Evolutionary conservation across 2,797 vertebrate genomes (phyloP).

Genomic region (Mus caroli): DNA sequence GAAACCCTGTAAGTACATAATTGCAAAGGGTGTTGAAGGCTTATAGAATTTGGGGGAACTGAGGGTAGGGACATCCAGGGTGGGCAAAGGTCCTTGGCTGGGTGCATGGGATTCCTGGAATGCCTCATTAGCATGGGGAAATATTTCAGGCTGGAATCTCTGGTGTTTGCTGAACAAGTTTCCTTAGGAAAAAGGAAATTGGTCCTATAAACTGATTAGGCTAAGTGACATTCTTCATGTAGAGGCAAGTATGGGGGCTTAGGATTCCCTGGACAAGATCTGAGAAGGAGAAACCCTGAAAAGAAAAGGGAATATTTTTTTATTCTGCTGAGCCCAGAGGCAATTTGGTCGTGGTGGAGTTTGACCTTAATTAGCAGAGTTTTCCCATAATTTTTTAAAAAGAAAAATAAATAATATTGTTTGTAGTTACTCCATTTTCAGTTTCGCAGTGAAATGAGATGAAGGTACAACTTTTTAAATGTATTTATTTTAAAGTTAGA

Average conservation of each 20-base stretch:
- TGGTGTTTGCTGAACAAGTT: not conserved
- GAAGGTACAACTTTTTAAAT: not conserved
- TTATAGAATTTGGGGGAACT: not conserved
- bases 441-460: not conserved
- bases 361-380: not conserved
- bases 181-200: not conserved
- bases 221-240: not conserved
- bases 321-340: not conserved
- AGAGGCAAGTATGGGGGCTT: not conserved
- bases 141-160: not conserved
- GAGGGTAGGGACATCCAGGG: not conserved
- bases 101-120: not conserved
- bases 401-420: not conserved
- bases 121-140: not conserved
- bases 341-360: not conserved
- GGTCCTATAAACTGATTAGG: not conserved
- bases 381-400: not conserved
- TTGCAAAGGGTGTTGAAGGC: too few relatives aligned
- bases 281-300: not conserved
- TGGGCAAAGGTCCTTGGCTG: not conserved
- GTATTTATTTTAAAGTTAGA: constrained; percentile 31
- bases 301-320: not conserved
- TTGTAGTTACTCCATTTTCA: not conserved
- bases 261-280: not conserved
- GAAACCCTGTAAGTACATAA: not conserved